Conservation (phyloP, 2,888 invertebrate species). For the Listrodromus nycthemerus region DNA sequence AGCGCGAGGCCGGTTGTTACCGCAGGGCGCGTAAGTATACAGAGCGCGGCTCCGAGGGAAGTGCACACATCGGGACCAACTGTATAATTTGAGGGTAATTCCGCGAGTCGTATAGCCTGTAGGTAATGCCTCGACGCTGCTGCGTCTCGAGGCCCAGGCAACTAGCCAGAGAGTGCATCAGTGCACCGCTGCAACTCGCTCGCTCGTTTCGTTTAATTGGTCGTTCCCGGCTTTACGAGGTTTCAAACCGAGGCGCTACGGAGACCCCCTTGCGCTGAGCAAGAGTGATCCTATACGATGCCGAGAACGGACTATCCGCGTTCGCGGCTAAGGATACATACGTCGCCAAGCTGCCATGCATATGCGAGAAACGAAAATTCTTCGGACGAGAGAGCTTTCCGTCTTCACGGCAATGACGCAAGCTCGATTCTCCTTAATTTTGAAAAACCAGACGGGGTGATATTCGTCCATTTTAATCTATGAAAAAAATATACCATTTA, state of each 20-base stretch:
- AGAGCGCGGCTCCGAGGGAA: constrained; percentile 69
- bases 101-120: constrained; percentile 79
- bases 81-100: constrained; percentile 82
- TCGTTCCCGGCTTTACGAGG: constrained; percentile 82
- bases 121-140: constrained; percentile 73
- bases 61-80: constrained; percentile 80
- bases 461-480: too few relatives aligned
- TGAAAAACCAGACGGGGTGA: too few relatives aligned
- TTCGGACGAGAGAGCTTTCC: constrained; percentile 4
- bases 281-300: constrained; percentile 35
- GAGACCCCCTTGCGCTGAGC: constrained; percentile 38
- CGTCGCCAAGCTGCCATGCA: constrained; percentile 23
- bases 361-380: constrained; percentile 44
- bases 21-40: constrained; percentile 75
- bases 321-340: constrained; percentile 31
- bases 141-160: constrained; percentile 68
- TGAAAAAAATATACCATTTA: too few relatives aligned
- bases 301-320: constrained; percentile 25
- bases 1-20: constrained; percentile 74
- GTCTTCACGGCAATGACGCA: constrained; percentile 10
- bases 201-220: constrained; percentile 82
- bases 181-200: constrained; percentile 73
- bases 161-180: constrained; percentile 73
- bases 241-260: constrained; percentile 75
- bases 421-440: too few relatives aligned